Evolutionary conservation across 2,113 vertebrate species (phyloP).

Genomic region (Coregonus clupeaformis): DNA sequence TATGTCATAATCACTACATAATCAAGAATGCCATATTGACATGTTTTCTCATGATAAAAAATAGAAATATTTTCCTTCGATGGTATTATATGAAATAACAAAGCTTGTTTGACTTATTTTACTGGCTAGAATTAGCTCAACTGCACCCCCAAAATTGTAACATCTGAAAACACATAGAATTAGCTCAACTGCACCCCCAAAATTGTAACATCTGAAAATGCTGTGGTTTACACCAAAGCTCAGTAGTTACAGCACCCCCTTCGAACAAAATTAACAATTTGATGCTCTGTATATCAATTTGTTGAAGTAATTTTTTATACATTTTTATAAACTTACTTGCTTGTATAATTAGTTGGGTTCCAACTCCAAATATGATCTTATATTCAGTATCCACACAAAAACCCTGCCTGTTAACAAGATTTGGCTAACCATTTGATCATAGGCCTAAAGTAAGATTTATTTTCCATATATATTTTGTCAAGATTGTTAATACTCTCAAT

Average conservation of each 20-base stretch:
- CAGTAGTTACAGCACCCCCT: too few species aligned
- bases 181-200: too few species aligned
- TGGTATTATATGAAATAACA: too few species aligned
- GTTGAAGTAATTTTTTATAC: background rate
- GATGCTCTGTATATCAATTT: background rate
- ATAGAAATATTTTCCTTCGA: too few species aligned
- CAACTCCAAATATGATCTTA: conserved; percentile 24
- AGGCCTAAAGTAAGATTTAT: background rate
- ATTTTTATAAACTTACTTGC: conserved; percentile 10
- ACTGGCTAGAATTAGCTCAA: too few species aligned
- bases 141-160: background rate
- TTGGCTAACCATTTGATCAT: background rate
- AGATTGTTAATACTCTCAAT: background rate
- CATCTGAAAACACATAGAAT: background rate
- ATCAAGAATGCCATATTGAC: too few species aligned
- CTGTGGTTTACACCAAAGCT: too few species aligned
- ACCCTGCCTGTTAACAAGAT: background rate
- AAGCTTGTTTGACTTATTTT: too few species aligned
- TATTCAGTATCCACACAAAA: conserved; percentile 20
- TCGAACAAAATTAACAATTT: too few species aligned
- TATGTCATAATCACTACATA: background rate
- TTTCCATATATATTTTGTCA: background rate
- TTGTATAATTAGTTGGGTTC: conserved; percentile 11
- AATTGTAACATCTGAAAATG: background rate
- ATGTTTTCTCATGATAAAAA: too few species aligned